phyloP scores from a whole-genome alignment of 1,140 invertebrate species.

The Drosophila fuyamai region DNA sequence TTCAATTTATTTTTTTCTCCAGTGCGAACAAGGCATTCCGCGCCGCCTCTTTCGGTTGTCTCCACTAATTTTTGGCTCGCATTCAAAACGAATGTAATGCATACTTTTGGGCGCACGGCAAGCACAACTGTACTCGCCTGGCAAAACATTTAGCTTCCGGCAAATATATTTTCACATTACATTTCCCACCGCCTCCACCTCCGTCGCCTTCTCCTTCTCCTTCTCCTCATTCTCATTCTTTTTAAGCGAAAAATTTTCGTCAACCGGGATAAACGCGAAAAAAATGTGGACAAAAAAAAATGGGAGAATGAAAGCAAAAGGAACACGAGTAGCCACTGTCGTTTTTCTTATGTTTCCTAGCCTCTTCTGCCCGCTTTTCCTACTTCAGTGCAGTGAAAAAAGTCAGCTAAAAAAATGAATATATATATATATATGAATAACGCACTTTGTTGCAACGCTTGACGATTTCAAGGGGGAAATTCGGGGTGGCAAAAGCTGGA shows the following conservation, averaged over 20 bases:
- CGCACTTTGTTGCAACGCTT: slow-evolving; percentile 79
- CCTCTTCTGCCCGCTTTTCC: slow-evolving; percentile 12
- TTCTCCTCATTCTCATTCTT: slow-evolving; percentile 14
- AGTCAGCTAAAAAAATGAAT: slow-evolving; percentile 33
- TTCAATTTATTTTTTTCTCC: slow-evolving; percentile 40
- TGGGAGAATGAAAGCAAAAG: slow-evolving; percentile 31
- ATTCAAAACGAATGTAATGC: slow-evolving; percentile 19
- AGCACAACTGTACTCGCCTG: slow-evolving; percentile 64
- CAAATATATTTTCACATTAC: slow-evolving; percentile 71
- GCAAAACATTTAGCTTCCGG: slow-evolving; percentile 75
- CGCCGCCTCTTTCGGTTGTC: not conserved
- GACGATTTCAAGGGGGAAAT: slow-evolving; percentile 54
- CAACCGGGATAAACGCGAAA: slow-evolving; percentile 37
- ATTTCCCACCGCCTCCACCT: slow-evolving; percentile 32
- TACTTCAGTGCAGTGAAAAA: slow-evolving; percentile 19
- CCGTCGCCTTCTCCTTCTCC: not conserved
- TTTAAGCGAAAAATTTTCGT: slow-evolving; percentile 57
- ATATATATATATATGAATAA: slow-evolving; percentile 23
- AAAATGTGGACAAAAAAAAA: slow-evolving; percentile 13
- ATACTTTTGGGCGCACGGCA: slow-evolving; percentile 26
- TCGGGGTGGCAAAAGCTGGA: slow-evolving; percentile 10
- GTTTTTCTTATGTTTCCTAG: slow-evolving; percentile 70
- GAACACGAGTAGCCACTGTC: slow-evolving; percentile 53
- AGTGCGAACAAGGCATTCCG: slow-evolving; percentile 14
- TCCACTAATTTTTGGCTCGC: slow-evolving; percentile 40